Evolutionary conservation across 2,888 invertebrate species (phyloP).

Genomic region (Dasysyrphus albostriatus): DNA sequence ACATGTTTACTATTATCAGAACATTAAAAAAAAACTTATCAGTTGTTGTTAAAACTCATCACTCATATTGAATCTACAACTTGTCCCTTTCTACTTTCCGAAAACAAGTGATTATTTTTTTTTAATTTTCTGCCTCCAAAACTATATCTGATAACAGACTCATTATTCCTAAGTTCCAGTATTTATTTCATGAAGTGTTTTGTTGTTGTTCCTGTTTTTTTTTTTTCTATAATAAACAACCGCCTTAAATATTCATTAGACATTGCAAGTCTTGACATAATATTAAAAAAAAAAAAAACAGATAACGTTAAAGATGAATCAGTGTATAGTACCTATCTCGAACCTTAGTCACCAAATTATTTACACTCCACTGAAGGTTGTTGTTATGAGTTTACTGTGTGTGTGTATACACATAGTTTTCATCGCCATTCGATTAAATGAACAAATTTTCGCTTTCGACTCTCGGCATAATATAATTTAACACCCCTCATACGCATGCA

Average conservation of each 20-base stretch:
- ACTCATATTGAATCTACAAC: neutral
- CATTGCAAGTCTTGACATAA: neutral
- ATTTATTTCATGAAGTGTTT: neutral
- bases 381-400: neutral
- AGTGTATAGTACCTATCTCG: neutral
- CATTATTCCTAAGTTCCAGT: neutral
- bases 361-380: neutral
- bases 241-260: constrained; percentile 1
- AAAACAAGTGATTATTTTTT: neutral
- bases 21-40: neutral
- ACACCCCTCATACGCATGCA: neutral
- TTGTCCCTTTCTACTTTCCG: neutral
- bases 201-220: neutral
- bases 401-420: neutral
- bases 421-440: neutral
- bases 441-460: constrained; percentile 13
- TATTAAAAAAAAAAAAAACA: neutral
- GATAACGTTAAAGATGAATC: constrained; percentile 35
- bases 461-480: neutral
- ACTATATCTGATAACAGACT: constrained; percentile 8
- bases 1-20: neutral
- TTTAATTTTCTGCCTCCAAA: neutral
- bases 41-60: neutral
- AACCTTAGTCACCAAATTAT: constrained; percentile 20
- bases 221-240: neutral